Evolutionary conservation across 2,888 invertebrate species (phyloP), one percentile per base, ranked within the genome.

Genomic region (Piscicola geometra): DNA sequence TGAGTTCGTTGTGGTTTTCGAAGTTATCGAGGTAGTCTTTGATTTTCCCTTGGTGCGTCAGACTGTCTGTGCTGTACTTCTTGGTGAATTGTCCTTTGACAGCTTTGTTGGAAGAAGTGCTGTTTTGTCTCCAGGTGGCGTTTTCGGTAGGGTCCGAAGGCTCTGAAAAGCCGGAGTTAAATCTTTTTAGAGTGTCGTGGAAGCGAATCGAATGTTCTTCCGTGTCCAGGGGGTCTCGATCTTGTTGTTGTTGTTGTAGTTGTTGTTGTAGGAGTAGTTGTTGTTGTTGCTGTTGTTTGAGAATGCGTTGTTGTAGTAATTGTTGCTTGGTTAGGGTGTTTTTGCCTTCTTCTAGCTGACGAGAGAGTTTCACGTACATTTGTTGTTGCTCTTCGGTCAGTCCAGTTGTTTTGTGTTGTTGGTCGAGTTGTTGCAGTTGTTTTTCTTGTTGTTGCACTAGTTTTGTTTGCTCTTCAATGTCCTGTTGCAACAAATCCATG

Each of bases 401-500:
- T 15, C 32, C 67, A 9, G 2, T 35, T 2, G 18, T 67, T 67
- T 67, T 5, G 5, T 67, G 67, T n/a, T n/a, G n/a, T n/a, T n/a
- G n/a, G n/a, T n/a, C n/a, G 2, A 67, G 67, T 28, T 67, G 67
- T 67, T 67, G 30, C 32, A 67, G 67, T 33, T 67, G 67, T 30
- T 67, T 5, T 15, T 67, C 9, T 3, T 32, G 3, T 15, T 35
- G 35, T 67, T 67, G 18, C 35, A 33, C 35, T 5, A 67, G 35
- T 35, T 32, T 25, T 12, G 67, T 9, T n/a, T 32, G 32, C 9
- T 3, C 3, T 33, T 5, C 9, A 15, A 35, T 67, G 60, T 56
- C 60, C 5, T 25, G 21, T 25, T 56, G n/a, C 21, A 56, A 25
- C 60, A 56, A n/a, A 18, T 56, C 60, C 60, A 56, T 25, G 60